Conservation (phyloP, 1,140 invertebrate genomes). For the Drosophila watanabei region DNA sequence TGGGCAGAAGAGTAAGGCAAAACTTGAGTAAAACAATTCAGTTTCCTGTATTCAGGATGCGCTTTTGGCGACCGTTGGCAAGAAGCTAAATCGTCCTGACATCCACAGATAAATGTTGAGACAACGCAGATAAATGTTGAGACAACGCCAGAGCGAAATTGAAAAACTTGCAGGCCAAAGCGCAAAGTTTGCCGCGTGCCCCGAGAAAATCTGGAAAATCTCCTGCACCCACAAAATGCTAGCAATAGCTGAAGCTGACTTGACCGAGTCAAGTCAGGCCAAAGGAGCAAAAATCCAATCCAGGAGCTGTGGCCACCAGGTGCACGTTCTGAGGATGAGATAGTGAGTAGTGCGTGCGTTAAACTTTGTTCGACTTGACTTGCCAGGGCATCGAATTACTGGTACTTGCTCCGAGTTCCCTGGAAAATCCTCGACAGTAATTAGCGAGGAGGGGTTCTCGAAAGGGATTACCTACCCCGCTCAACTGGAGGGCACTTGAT, state of each 20-base stretch:
- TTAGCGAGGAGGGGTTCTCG: constrained; percentile 46
- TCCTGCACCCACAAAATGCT: constrained; percentile 8
- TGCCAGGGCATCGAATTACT: constrained; percentile 28
- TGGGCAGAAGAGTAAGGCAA: neutral
- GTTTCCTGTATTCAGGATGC: constrained; percentile 37
- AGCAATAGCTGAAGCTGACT: constrained; percentile 6
- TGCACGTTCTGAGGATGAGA: constrained; percentile 24
- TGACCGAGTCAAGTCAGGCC: constrained; percentile 12
- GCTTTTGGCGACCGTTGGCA: constrained; percentile 22
- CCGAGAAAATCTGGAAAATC: constrained; percentile 14
- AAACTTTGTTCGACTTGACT: constrained; percentile 47
- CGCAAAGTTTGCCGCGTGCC: constrained; percentile 66
- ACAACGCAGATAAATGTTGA: constrained; percentile 62
- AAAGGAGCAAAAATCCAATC: constrained; percentile 14
- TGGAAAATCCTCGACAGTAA: constrained; percentile 44
- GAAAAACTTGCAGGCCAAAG: constrained; percentile 66
- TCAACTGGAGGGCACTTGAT: constrained; percentile 65
- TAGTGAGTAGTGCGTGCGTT: constrained; percentile 27
- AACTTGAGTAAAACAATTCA: constrained; percentile 43
- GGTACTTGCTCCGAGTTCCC: constrained; percentile 7
- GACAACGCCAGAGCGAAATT: constrained; percentile 53
- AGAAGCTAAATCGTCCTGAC: constrained; percentile 29
- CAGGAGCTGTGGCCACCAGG: constrained; percentile 15
- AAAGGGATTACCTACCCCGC: constrained; percentile 48
- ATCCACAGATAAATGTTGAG: constrained; percentile 11